A percentile compares a stretch with the other conserved stretches of the same genome.
Evolutionary conservation across 2,797 vertebrate genomes (phyloP).

Genomic region (Lagodon rhomboides): DNA sequence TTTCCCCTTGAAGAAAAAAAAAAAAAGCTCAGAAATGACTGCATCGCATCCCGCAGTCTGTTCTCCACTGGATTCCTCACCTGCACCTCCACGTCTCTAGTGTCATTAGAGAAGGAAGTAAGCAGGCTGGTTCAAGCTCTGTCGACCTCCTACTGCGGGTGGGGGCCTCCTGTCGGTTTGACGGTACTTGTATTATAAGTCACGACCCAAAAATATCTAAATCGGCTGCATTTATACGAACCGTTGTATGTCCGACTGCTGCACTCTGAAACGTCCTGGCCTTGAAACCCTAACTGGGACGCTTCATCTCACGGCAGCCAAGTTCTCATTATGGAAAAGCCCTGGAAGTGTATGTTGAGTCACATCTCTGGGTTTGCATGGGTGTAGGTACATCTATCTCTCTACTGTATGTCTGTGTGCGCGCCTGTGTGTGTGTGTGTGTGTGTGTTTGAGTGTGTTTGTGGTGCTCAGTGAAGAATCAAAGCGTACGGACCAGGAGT

Average conservation of each 20-base stretch:
- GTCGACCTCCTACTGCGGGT: not conserved
- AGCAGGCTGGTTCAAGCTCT: not conserved
- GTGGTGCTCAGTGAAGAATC: slow-evolving; percentile 59
- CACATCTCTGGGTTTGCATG: slow-evolving; percentile 12
- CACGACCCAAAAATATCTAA: not conserved
- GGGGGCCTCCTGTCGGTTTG: not conserved
- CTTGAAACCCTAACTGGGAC: not conserved
- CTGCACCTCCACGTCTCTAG: not conserved
- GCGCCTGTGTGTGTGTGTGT: not conserved
- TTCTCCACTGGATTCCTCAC: not conserved
- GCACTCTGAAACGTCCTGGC: not conserved
- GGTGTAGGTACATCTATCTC: not conserved
- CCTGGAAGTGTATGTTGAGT: slow-evolving; percentile 15
- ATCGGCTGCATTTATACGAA: not conserved
- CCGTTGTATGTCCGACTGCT: too few relatives aligned
- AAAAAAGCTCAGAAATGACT: not conserved
- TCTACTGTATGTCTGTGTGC: slow-evolving; percentile 9
- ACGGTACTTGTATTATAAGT: not conserved
- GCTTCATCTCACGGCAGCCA: not conserved
- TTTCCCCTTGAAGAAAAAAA: not conserved
- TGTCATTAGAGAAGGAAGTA: not conserved
- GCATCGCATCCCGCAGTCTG: not conserved
- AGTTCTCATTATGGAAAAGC: not conserved
- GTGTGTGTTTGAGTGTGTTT: slow-evolving; percentile 5
- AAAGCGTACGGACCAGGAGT: slow-evolving; percentile 59